Conservation (phyloP, 2,888 invertebrate genomes). For the Scaptomyza parva region DNA sequence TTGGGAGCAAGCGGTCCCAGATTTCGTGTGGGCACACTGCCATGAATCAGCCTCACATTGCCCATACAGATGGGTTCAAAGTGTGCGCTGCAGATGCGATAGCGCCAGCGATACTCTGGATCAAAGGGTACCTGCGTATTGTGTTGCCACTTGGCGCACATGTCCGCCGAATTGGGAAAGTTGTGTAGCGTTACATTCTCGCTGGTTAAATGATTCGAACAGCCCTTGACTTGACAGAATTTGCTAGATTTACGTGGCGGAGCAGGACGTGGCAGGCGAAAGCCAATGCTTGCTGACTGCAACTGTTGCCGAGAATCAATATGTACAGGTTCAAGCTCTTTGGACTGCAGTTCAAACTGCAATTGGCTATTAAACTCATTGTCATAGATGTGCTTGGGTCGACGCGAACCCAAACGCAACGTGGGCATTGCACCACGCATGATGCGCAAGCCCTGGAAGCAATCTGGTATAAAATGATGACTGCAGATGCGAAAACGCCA, state of each 20-base stretch:
- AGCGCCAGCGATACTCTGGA: conserved; percentile 71
- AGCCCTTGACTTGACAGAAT: conserved; percentile 70
- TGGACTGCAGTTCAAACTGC: conserved; percentile 12
- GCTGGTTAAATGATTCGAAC: conserved; percentile 63
- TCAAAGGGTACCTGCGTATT: conserved; percentile 74
- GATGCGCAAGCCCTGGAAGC: conserved; percentile 64
- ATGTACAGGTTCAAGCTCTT: background rate
- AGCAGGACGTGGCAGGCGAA: conserved; percentile 45
- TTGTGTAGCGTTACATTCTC: conserved; percentile 70
- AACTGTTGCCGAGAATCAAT: conserved; percentile 6
- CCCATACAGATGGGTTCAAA: conserved; percentile 69
- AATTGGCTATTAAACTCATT: conserved; percentile 54
- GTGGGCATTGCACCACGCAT: conserved; percentile 75
- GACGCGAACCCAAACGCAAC: conserved; percentile 52
- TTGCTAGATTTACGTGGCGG: conserved; percentile 69
- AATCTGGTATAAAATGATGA: conserved; percentile 69
- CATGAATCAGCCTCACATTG: conserved; percentile 61
- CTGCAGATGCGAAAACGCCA: conserved; percentile 79
- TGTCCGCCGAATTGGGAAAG: conserved; percentile 62
- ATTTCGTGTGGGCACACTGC: conserved; percentile 76
- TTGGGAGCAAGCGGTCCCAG: conserved; percentile 58
- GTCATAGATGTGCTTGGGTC: conserved; percentile 50
- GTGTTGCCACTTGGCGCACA: conserved; percentile 73
- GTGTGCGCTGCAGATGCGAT: conserved; percentile 76
- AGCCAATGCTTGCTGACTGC: conserved; percentile 4